Percentiles rank a stretch among this genome's conserved stretches.
Conservation (phyloP, 2,113 vertebrate species). For the Aspiorhynchus laticeps region DNA sequence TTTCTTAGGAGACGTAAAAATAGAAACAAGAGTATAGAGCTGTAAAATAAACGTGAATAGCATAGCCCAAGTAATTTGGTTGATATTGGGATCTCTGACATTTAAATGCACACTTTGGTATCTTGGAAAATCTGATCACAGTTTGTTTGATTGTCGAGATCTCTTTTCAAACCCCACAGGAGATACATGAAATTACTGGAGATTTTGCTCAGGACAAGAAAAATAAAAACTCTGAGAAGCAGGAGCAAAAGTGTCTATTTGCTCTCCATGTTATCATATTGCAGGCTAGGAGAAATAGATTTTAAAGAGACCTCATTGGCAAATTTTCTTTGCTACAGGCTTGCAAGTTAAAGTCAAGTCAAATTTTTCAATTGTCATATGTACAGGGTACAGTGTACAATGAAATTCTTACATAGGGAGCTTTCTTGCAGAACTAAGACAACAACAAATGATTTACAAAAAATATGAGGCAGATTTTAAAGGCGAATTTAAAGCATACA, state of each 20-base stretch:
- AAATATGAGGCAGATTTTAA: not conserved
- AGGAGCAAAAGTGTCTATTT: not conserved
- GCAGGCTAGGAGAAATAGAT: not conserved
- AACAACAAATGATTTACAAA: not conserved
- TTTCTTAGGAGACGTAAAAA: not conserved
- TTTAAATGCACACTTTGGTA: not conserved
- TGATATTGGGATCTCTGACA: not conserved
- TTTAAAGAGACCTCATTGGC: not conserved
- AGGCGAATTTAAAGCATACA: not conserved
- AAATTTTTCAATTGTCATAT: not conserved
- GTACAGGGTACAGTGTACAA: not conserved
- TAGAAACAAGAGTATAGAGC: not conserved
- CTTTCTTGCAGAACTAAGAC: not conserved
- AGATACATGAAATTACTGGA: not conserved
- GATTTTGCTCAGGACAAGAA: not conserved
- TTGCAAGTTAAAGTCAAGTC: not conserved
- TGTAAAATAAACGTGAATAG: not conserved
- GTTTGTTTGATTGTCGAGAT: not conserved
- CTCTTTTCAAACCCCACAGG: not conserved
- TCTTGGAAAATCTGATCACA: not conserved
- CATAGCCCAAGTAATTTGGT: not conserved
- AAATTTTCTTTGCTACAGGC: not conserved
- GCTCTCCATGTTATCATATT: not conserved
- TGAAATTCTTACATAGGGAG: not conserved
- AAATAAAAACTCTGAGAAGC: not conserved